Conservation (phyloP, 2,888 invertebrate species). For the Halictus ligatus region DNA sequence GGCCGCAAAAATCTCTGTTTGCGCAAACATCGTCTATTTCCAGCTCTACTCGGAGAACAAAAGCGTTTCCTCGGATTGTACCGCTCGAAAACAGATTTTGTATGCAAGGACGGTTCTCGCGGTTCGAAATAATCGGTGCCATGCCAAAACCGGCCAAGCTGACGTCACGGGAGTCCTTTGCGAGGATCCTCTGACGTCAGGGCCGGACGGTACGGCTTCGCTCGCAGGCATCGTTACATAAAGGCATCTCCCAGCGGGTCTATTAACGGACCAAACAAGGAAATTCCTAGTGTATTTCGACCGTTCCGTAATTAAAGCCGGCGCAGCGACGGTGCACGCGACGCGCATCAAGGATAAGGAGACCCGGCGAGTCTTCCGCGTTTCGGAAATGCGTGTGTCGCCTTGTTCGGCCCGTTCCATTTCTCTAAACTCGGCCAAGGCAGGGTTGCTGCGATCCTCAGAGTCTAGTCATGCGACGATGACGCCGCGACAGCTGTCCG, state of each 20-base stretch:
- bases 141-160: neutral
- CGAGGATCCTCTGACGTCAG: conserved; percentile 27
- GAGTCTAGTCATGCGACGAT: conserved; percentile 60
- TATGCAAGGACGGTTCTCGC: neutral
- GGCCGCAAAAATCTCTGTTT: neutral
- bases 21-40: neutral
- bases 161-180: conserved; percentile 16
- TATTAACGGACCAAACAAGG: neutral
- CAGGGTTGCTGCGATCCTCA: conserved; percentile 55
- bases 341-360: neutral
- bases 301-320: neutral
- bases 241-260: neutral
- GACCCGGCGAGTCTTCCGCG: conserved; percentile 34
- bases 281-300: conserved; percentile 2
- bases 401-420: conserved; percentile 50
- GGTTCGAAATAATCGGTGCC: neutral
- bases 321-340: neutral
- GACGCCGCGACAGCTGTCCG: conserved; percentile 23
- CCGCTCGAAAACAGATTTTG: neutral
- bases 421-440: conserved; percentile 73
- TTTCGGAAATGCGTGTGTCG: conserved; percentile 27
- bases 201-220: neutral
- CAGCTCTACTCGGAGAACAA: neutral
- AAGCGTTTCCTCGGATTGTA: neutral
- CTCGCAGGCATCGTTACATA: conserved; percentile 8